Evolutionary conservation across 2,888 invertebrate species (phyloP), one percentile per base, ranked within the genome.

Genomic region (Pseudococcus longispinus): DNA sequence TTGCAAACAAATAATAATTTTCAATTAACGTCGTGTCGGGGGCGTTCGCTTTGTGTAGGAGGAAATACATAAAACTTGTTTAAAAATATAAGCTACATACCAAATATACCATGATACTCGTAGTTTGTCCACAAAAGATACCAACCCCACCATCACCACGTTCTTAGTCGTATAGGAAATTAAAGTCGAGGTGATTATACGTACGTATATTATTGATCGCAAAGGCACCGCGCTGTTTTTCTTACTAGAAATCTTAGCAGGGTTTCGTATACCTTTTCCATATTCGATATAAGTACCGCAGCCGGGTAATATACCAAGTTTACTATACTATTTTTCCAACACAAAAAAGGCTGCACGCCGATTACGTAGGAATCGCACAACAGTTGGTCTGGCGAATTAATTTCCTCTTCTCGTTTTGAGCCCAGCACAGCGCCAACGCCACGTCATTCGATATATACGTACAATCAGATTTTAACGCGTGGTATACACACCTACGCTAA

Each of bases 351-450:
- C 44, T 15, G 44, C 44, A 46, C 37, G 37, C 37, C 37, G 37
- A 18, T 60, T 60, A 60, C 20, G 60, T 15, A 60, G 20, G 20
- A 60, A 60, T 20, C 60, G 20, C 60, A n/a, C 60, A 60, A 60
- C 60, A 60, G 60, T 60, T 60, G 60, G 60, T 60, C 60, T 23
- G 60, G 60, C 60, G 60, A 60, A 60, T 60, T 60, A 60, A 60
- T 60, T 60, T 60, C 60, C 60, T 60, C 60, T 46, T 15, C 60
- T 60, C 20, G 60, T 60, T 60, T 46, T 13, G 15, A 46, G 44
- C 44, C 44, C 44, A 46, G 44, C 44, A n/a, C 20, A 23, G 8
- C 60, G 20, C 60, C 60, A n/a, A 2, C 2, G 8, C n/a, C 60
- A 51, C n/a, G 37, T 37, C 37, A 37, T 37, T 37, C 37, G 37